Evolutionary conservation across 2,888 invertebrate genomes (phyloP).

Genomic region (Cyaniris semiargus): DNA sequence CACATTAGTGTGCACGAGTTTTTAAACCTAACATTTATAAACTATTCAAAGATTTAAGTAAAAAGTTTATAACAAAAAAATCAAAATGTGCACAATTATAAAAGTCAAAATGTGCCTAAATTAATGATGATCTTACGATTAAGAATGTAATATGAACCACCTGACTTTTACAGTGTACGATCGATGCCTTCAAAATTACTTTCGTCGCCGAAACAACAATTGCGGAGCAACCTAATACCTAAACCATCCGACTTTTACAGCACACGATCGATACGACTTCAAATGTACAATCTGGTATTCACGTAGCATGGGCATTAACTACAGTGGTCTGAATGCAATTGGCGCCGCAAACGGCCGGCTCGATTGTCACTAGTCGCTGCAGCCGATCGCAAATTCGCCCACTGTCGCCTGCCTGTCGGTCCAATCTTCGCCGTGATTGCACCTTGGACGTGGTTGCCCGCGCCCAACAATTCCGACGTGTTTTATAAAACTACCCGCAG

Average conservation of each 20-base stretch:
- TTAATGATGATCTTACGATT: too few relatives aligned
- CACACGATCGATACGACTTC: neutral
- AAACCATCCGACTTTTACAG: neutral
- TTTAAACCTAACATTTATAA: too few relatives aligned
- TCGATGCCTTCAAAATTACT: neutral
- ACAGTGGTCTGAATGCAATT: slow-evolving; percentile 60
- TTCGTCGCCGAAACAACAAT: neutral
- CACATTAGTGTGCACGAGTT: too few relatives aligned
- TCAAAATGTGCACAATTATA: too few relatives aligned
- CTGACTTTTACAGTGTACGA: neutral
- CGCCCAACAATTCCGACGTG: slow-evolving; percentile 44
- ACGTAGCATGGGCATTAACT: slow-evolving; percentile 58
- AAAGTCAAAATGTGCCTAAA: too few relatives aligned
- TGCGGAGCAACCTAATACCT: neutral
- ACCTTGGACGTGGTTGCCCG: slow-evolving; percentile 47
- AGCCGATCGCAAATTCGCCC: slow-evolving; percentile 60
- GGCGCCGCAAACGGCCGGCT: slow-evolving; percentile 69
- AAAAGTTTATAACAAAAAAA: too few relatives aligned
- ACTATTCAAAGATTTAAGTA: too few relatives aligned
- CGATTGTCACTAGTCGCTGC: slow-evolving; percentile 75
- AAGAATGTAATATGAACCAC: too few relatives aligned
- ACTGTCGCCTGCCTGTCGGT: slow-evolving; percentile 44
- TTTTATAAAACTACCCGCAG: slow-evolving; percentile 30
- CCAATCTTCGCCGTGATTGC: slow-evolving; percentile 50
- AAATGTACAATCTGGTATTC: slow-evolving; percentile 47